These are phyloP conservation scores for Martes martes DNA, from an alignment of 2,113 vertebrate genomes.

Conservation along the genomic window DNA sequence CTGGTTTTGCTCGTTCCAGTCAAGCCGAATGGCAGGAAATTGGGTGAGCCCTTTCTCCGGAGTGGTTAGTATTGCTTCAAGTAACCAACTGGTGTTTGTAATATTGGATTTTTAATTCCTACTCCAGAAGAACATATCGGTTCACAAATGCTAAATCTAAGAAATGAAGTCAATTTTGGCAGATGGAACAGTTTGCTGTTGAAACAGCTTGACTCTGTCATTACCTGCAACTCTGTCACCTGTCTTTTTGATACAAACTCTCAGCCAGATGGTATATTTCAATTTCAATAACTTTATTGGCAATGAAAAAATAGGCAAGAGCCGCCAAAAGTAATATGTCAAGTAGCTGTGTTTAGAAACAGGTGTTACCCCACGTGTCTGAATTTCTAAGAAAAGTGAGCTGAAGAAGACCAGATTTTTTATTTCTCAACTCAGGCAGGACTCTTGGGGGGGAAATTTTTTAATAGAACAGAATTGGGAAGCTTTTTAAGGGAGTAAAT, in stretches of 20 bases:
- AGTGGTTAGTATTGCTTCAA: neutral
- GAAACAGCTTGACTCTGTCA: slow-evolving; percentile 55
- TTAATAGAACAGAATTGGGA: neutral
- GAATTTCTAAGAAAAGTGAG: slow-evolving; percentile 27
- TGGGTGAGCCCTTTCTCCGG: neutral
- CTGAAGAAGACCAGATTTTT: neutral
- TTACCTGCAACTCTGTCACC: slow-evolving; percentile 54
- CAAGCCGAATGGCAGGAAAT: neutral
- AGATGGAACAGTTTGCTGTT: slow-evolving; percentile 43
- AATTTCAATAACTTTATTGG: slow-evolving; percentile 69
- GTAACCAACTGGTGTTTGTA: neutral
- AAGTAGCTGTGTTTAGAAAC: slow-evolving; percentile 49
- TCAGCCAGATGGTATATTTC: slow-evolving; percentile 63
- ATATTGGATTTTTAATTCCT: neutral
- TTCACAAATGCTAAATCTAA: neutral
- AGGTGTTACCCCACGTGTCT: slow-evolving; percentile 43
- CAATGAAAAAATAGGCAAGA: neutral
- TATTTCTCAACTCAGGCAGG: slow-evolving; percentile 3
- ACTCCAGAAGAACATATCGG: neutral
- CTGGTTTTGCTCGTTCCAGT: neutral
- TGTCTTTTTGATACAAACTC: slow-evolving; percentile 36
- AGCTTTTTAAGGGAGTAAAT: neutral
- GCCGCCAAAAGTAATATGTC: slow-evolving; percentile 40
- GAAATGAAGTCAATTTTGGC: neutral
- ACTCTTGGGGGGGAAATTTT: neutral